A percentile compares a stretch with the other conserved stretches of the same genome.
Evolutionary conservation across 1,140 invertebrate genomes (phyloP).

Genomic region (Ceratosolen solmsi): DNA sequence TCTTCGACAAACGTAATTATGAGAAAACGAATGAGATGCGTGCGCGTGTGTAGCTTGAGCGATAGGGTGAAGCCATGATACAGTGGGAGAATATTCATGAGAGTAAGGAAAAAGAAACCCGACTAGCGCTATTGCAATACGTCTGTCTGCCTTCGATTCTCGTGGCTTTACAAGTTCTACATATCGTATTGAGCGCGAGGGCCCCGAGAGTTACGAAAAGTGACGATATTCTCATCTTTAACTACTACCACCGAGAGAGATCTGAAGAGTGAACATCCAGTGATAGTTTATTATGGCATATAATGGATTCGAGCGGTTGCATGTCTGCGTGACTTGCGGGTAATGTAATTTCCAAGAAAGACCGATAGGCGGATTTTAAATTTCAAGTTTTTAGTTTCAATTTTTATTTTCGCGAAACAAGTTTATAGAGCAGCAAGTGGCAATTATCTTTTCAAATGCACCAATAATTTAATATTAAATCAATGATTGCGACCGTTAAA

Average conservation of each 20-base stretch:
- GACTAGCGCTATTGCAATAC: too few relatives aligned
- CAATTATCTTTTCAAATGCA: background rate
- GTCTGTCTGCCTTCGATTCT: background rate
- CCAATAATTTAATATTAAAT: background rate
- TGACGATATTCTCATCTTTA: background rate
- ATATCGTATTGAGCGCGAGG: background rate
- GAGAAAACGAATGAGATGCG: background rate
- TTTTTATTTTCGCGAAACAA: background rate
- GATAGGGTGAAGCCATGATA: background rate
- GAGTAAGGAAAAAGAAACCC: background rate
- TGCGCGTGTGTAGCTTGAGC: background rate
- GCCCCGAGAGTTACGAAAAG: background rate
- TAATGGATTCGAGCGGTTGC: background rate
- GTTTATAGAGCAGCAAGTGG: background rate
- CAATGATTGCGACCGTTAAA: too few relatives aligned
- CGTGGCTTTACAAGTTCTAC: background rate
- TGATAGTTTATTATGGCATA: background rate
- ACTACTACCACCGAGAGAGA: background rate
- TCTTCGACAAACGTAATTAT: constrained; percentile 11
- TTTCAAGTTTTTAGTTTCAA: background rate
- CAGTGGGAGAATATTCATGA: too few relatives aligned
- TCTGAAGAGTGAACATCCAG: background rate
- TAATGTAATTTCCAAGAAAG: background rate
- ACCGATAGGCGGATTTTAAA: background rate
- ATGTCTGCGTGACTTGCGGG: background rate